A percentile compares a stretch with the other conserved stretches of the same genome.
These are phyloP conservation scores for Bubo blakistoni DNA, from an alignment of 2,113 vertebrate genomes.

Conservation along the genomic window DNA sequence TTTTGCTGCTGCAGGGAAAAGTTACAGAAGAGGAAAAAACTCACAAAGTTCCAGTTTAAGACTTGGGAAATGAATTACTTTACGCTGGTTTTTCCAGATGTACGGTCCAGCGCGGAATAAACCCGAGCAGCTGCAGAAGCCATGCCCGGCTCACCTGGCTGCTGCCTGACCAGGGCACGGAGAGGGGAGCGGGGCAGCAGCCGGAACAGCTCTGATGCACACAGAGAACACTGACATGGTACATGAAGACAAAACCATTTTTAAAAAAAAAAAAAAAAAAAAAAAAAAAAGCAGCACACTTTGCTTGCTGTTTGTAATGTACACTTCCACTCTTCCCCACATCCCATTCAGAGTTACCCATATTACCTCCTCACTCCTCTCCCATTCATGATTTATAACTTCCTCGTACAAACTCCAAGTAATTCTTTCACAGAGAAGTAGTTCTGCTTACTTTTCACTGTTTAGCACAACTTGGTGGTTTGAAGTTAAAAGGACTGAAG, in stretches of 20 bases:
- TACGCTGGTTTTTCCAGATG: background rate
- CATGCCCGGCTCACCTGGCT: fast-evolving
- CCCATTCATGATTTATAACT: background rate
- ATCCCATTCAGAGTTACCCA: background rate
- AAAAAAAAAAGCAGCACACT: background rate
- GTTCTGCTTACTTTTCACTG: background rate
- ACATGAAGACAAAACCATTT: background rate
- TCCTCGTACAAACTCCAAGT: background rate
- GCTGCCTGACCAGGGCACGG: background rate
- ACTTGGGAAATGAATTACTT: background rate
- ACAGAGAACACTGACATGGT: background rate
- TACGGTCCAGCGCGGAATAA: background rate
- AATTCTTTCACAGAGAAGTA: background rate
- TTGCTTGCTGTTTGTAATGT: background rate
- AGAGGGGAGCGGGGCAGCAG: fast-evolving
- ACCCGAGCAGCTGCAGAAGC: background rate
- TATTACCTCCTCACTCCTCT: background rate
- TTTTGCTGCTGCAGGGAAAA: background rate
- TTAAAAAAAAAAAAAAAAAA: too few relatives aligned
- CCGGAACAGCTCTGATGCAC: background rate
- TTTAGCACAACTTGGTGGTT: background rate
- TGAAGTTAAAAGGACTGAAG: background rate
- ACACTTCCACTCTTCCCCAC: background rate
- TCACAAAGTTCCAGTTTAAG: background rate
- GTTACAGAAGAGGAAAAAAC: background rate